phyloP scores from a whole-genome alignment of 2,888 invertebrate genomes.

The Tachina fera region DNA sequence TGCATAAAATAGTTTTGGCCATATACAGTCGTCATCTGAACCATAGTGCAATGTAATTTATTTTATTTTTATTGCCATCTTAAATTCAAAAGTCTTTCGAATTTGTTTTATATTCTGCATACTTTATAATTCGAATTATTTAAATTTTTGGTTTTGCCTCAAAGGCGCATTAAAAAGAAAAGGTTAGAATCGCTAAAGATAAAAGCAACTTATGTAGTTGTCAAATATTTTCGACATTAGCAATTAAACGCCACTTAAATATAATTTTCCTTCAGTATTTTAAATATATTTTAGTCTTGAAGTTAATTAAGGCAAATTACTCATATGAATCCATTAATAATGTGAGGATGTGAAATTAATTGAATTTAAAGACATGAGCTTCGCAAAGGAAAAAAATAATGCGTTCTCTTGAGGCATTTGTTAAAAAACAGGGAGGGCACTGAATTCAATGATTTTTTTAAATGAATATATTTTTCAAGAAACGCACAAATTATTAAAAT shows the following conservation, averaged over 20 bases:
- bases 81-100: too few species aligned
- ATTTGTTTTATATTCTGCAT: too few species aligned
- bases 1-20: too few species aligned
- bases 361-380: conserved; percentile 26
- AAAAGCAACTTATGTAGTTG: conserved; percentile 58
- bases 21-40: too few species aligned
- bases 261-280: not conserved
- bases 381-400: not conserved
- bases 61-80: too few species aligned
- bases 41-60: too few species aligned
- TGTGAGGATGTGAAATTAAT: conserved; percentile 48
- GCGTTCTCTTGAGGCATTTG: not conserved
- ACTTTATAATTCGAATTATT: too few species aligned
- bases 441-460: conserved; percentile 36
- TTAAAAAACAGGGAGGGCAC: not conserved
- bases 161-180: not conserved
- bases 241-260: conserved; percentile 58
- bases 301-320: conserved; percentile 52
- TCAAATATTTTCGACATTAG: conserved; percentile 54
- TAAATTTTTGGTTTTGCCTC: not conserved
- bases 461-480: conserved; percentile 7
- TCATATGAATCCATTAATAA: conserved; percentile 24
- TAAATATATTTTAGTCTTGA: conserved; percentile 4
- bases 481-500: conserved; percentile 6
- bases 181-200: conserved; percentile 29